Conservation (phyloP, 2,888 invertebrate genomes). For the Coenonympha arcania region DNA sequence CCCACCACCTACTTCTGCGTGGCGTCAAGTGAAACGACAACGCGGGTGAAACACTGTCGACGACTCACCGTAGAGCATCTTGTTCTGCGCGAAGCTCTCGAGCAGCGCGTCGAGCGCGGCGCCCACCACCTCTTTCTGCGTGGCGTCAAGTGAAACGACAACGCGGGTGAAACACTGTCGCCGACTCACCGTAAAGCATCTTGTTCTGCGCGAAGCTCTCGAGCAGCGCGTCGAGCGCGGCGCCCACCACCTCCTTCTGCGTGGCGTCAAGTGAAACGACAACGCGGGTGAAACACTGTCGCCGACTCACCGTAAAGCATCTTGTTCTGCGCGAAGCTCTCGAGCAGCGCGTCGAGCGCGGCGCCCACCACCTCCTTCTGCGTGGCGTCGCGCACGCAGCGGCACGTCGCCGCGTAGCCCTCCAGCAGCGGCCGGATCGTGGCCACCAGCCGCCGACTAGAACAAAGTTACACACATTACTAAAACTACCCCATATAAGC, state of each 20-base stretch:
- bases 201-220: constrained; percentile 74
- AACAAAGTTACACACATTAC: background rate
- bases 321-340: constrained; percentile 74
- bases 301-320: constrained; percentile 74
- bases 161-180: constrained; percentile 44
- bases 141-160: constrained; percentile 70
- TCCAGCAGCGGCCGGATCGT: constrained; percentile 82
- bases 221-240: constrained; percentile 78
- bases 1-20: constrained; percentile 80
- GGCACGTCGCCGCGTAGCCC: constrained; percentile 79
- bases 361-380: constrained; percentile 80
- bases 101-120: constrained; percentile 79
- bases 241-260: constrained; percentile 79
- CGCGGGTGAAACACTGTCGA: constrained; percentile 39
- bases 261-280: constrained; percentile 71
- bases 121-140: constrained; percentile 80
- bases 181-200: constrained; percentile 74
- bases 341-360: constrained; percentile 78
- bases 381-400: constrained; percentile 59
- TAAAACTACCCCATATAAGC: too few species aligned
- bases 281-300: constrained; percentile 52
- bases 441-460: constrained; percentile 71
- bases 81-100: constrained; percentile 74
- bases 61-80: constrained; percentile 75
- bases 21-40: constrained; percentile 71